A percentile compares a stretch with the other conserved stretches of the same genome.
phyloP scores from a whole-genome alignment of 2,797 vertebrate species.

The Lacerta bilineata region DNA sequence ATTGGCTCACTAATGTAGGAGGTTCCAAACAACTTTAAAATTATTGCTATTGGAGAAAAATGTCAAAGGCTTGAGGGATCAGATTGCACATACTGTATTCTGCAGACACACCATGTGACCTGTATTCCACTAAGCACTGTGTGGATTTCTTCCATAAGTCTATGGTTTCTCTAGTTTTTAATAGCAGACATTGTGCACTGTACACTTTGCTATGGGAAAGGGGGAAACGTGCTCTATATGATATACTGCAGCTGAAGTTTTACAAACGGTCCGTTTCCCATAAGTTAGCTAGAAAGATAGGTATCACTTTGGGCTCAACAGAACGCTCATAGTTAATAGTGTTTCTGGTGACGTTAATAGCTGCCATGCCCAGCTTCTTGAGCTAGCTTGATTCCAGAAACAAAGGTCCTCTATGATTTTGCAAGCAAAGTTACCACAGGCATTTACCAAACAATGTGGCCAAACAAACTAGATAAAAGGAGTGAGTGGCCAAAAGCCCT shows the following conservation, averaged over 20 bases:
- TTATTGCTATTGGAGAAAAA: constrained; percentile 20
- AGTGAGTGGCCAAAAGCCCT: background rate
- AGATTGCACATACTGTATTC: background rate
- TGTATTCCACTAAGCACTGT: constrained; percentile 42
- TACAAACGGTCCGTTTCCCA: background rate
- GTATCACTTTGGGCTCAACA: background rate
- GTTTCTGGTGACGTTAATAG: constrained; percentile 4
- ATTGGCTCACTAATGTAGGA: constrained; percentile 5
- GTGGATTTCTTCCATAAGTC: constrained; percentile 42
- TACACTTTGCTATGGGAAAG: background rate
- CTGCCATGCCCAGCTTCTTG: background rate
- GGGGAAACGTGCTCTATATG: background rate
- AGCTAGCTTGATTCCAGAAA: background rate
- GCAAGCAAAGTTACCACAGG: constrained; percentile 36
- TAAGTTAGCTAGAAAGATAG: background rate
- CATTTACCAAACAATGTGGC: constrained; percentile 18
- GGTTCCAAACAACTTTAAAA: constrained; percentile 24
- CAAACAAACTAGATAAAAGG: constrained; percentile 4
- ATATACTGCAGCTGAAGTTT: background rate
- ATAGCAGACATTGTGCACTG: constrained; percentile 21
- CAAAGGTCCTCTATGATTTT: constrained; percentile 26
- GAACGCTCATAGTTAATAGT: constrained; percentile 15
- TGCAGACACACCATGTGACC: constrained; percentile 32
- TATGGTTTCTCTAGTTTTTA: constrained; percentile 37
- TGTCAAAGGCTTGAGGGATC: constrained; percentile 41